Conservation (phyloP, 2,888 invertebrate genomes). For the Plagiodera versicolora region DNA sequence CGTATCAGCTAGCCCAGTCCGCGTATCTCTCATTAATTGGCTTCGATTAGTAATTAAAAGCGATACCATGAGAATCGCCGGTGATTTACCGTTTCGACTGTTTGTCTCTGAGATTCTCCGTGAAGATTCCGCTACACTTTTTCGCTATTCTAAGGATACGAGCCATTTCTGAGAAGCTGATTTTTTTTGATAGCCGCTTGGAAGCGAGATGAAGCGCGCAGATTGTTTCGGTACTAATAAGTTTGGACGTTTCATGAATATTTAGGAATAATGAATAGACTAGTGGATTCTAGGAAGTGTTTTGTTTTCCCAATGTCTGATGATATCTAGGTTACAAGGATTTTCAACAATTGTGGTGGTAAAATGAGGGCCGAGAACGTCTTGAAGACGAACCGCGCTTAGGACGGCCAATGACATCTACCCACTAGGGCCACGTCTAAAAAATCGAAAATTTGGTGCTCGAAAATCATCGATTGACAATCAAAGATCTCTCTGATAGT, state of each 20-base stretch:
- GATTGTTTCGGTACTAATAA: slow-evolving; percentile 37
- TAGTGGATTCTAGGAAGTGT: too few relatives aligned
- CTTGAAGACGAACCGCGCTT: too few relatives aligned
- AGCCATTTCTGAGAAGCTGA: slow-evolving; percentile 29
- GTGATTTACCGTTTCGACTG: slow-evolving; percentile 38
- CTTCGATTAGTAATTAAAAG: slow-evolving; percentile 51
- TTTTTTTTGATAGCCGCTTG: too few relatives aligned
- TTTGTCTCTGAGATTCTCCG: slow-evolving; percentile 39
- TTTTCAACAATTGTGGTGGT: too few relatives aligned
- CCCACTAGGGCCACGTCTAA: too few relatives aligned
- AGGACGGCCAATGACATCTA: too few relatives aligned
- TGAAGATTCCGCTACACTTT: slow-evolving; percentile 30
- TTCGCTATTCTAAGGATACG: slow-evolving; percentile 24
- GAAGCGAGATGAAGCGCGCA: slow-evolving; percentile 32
- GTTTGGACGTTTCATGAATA: slow-evolving; percentile 39
- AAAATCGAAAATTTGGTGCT: too few relatives aligned
- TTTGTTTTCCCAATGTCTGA: too few relatives aligned
- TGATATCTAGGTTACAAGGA: too few relatives aligned
- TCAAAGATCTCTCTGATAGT: too few relatives aligned
- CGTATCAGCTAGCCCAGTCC: slow-evolving; percentile 34
- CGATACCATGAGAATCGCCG: slow-evolving; percentile 34
- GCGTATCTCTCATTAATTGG: slow-evolving; percentile 49
- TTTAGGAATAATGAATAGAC: slow-evolving; percentile 36
- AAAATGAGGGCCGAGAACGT: too few relatives aligned
- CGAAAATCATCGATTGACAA: too few relatives aligned